Conservation (phyloP, 2,797 vertebrate species). For the Chelon auratus region DNA sequence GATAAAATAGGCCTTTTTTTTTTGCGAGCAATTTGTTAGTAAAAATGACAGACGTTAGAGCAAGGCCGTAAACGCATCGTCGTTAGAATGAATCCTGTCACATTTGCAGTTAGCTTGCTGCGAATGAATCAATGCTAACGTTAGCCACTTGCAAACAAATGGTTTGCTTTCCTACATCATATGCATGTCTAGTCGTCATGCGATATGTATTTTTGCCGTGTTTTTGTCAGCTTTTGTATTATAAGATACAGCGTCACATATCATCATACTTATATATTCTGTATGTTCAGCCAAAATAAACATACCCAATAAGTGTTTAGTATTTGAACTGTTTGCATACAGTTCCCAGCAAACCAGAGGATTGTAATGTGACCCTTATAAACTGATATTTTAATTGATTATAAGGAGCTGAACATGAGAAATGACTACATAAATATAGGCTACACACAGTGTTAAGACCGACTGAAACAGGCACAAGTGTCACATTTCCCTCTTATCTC, state of each 20-base stretch:
- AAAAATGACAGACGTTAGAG: neutral
- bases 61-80: conserved; percentile 33
- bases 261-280: neutral
- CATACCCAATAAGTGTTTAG: neutral
- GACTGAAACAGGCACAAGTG: neutral
- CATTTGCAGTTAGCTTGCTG: conserved; percentile 44
- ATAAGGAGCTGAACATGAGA: neutral
- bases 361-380: neutral
- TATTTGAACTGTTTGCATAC: neutral
- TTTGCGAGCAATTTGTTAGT: neutral
- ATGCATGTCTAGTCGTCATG: neutral
- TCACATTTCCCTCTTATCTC: neutral
- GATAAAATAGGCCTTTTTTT: neutral
- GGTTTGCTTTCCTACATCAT: neutral
- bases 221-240: neutral
- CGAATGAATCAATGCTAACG: conserved; percentile 7
- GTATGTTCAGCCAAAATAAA: neutral
- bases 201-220: neutral
- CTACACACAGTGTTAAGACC: neutral
- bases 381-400: neutral
- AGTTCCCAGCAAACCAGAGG: neutral
- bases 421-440: neutral
- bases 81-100: conserved; percentile 26
- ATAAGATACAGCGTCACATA: too few species aligned
- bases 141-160: neutral